Conservation (phyloP, 2,113 vertebrate genomes). For the Piaya cayana region DNA sequence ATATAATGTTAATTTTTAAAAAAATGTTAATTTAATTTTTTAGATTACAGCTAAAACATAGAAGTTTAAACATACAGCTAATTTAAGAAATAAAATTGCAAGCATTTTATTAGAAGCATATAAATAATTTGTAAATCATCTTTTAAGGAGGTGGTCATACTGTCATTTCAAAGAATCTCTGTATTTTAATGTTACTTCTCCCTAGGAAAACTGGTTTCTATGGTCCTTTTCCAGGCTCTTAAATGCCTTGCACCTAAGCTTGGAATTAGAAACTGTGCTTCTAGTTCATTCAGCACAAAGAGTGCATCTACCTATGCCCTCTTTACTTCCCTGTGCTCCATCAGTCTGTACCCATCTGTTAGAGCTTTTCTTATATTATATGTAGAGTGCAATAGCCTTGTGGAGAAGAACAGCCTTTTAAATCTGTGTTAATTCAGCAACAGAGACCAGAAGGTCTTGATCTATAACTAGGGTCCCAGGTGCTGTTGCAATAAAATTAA, state of each 20-base stretch:
- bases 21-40: not conserved
- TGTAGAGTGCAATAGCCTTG: not conserved
- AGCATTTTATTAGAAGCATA: not conserved
- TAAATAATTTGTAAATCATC: not conserved
- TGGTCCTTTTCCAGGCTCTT: not conserved
- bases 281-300: not conserved
- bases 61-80: accelerated
- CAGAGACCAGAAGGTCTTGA: not conserved
- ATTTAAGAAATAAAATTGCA: not conserved
- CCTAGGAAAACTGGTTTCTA: not conserved
- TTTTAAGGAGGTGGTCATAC: not conserved
- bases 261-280: not conserved
- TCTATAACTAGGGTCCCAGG: not conserved
- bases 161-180: not conserved
- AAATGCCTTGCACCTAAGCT: not conserved
- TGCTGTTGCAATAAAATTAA: not conserved
- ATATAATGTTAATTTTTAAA: too few species aligned
- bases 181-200: not conserved
- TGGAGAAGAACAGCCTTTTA: not conserved
- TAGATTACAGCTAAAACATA: not conserved
- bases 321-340: not conserved
- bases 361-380: not conserved
- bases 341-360: not conserved
- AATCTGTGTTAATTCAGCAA: not conserved
- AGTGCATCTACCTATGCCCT: not conserved